Conservation (phyloP, 2,888 invertebrate species). For the Steinernema hermaphroditum region DNA sequence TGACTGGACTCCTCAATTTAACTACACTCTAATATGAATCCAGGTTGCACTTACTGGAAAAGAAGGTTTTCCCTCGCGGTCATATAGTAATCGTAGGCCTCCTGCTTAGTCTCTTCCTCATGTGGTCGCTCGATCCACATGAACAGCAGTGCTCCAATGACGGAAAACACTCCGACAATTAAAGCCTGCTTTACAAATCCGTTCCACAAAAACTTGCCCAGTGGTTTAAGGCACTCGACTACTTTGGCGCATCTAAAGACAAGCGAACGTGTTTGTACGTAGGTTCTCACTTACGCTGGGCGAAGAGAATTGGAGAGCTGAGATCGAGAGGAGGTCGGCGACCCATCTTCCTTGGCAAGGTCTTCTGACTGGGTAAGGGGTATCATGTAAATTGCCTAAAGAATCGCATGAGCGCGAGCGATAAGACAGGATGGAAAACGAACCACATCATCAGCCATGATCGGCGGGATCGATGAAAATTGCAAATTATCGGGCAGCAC, state of each 20-base stretch:
- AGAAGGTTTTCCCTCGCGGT: constrained; percentile 61
- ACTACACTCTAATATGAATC: too few relatives aligned
- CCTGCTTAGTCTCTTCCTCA: constrained; percentile 54
- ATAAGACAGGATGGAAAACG: neutral
- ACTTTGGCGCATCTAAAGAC: neutral
- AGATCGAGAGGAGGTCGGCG: constrained; percentile 25
- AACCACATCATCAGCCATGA: constrained; percentile 27
- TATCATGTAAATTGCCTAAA: constrained; percentile 21
- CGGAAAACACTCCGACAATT: constrained; percentile 56
- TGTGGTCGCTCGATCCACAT: constrained; percentile 59
- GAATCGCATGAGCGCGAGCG: neutral
- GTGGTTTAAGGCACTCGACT: neutral
- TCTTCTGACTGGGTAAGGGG: neutral
- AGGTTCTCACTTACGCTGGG: neutral
- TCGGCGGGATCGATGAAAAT: neutral
- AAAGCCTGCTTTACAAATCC: constrained; percentile 10
- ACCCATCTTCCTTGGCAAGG: constrained; percentile 14
- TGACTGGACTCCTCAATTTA: too few relatives aligned
- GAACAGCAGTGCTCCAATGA: constrained; percentile 61
- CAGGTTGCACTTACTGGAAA: constrained; percentile 49
- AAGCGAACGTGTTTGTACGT: too few relatives aligned
- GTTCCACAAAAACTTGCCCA: constrained; percentile 10
- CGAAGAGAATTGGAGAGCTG: constrained; percentile 7
- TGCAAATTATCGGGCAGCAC: neutral
- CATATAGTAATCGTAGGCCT: constrained; percentile 53